Percentiles rank a stretch among this genome's conserved stretches.
Conservation (phyloP, 2,888 invertebrate species). For the Coelopa pilipes region DNA sequence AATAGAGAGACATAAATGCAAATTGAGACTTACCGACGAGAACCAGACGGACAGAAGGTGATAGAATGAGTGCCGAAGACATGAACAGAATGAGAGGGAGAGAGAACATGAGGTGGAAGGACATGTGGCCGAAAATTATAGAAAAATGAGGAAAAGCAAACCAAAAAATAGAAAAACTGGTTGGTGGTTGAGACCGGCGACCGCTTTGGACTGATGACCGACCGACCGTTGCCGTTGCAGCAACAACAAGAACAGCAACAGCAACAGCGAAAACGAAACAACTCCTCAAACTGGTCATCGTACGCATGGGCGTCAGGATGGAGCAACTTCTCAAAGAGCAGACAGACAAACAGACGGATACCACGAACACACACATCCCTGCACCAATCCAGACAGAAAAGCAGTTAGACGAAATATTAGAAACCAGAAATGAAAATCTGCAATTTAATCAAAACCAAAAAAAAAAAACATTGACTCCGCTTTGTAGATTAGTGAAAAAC, state of each 20-base stretch:
- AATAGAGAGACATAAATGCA: background rate
- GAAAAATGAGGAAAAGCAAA: constrained; percentile 4
- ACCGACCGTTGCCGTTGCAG: background rate
- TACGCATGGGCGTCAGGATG: constrained; percentile 23
- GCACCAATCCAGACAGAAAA: constrained; percentile 13
- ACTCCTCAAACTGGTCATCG: background rate
- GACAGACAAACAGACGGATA: background rate
- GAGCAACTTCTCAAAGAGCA: constrained; percentile 13
- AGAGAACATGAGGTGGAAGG: background rate
- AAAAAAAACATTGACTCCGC: background rate
- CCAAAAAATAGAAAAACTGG: constrained; percentile 6
- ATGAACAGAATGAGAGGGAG: background rate
- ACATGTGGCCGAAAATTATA: background rate
- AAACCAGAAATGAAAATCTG: background rate
- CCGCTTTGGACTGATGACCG: constrained; percentile 15
- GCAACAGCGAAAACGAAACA: constrained; percentile 1
- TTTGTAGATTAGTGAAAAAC: background rate
- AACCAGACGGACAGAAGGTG: background rate
- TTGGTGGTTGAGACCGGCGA: constrained; percentile 32
- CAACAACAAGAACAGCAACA: constrained; percentile 5
- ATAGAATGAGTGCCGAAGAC: background rate
- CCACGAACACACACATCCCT: background rate
- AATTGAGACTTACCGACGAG: background rate
- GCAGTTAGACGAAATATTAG: constrained; percentile 3
- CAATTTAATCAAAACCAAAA: background rate